These are phyloP conservation scores for Metopolophium dirhodum DNA, from an alignment of 1,140 invertebrate species.

Conservation along the genomic window DNA sequence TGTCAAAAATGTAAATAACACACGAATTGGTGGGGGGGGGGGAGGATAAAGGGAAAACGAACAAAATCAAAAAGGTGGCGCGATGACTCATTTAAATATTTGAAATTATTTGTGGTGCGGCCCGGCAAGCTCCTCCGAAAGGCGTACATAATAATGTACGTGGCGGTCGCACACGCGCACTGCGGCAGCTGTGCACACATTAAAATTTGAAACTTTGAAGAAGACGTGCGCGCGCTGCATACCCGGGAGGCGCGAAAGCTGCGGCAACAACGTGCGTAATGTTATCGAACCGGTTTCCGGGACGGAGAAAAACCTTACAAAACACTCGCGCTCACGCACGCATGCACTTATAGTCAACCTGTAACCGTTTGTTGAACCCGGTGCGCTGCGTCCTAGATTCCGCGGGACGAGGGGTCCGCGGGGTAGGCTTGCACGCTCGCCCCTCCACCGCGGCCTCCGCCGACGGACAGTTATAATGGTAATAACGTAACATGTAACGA, in stretches of 20 bases:
- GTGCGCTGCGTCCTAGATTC: slow-evolving; percentile 20
- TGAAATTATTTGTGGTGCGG: neutral
- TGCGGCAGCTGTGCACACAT: slow-evolving; percentile 34
- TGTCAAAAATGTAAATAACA: neutral
- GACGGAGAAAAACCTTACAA: slow-evolving; percentile 2
- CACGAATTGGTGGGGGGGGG: neutral
- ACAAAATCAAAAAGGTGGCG: neutral
- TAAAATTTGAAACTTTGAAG: neutral
- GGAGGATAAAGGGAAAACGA: neutral
- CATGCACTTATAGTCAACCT: neutral
- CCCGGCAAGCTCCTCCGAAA: neutral
- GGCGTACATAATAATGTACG: neutral
- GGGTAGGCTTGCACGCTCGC: neutral
- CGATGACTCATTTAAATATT: neutral
- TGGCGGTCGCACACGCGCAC: neutral
- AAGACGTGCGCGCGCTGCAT: neutral
- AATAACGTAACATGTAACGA: neutral
- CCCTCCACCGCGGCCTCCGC: neutral
- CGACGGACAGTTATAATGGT: neutral
- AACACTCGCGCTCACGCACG: neutral
- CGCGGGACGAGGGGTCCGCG: neutral
- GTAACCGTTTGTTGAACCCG: slow-evolving; percentile 55
- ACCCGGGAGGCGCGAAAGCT: slow-evolving; percentile 49
- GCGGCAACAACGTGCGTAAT: slow-evolving; percentile 25
- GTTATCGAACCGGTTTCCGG: slow-evolving; percentile 40